These are phyloP conservation scores for Notechis scutatus DNA, from an alignment of 2,113 vertebrate genomes.

Conservation along the genomic window DNA sequence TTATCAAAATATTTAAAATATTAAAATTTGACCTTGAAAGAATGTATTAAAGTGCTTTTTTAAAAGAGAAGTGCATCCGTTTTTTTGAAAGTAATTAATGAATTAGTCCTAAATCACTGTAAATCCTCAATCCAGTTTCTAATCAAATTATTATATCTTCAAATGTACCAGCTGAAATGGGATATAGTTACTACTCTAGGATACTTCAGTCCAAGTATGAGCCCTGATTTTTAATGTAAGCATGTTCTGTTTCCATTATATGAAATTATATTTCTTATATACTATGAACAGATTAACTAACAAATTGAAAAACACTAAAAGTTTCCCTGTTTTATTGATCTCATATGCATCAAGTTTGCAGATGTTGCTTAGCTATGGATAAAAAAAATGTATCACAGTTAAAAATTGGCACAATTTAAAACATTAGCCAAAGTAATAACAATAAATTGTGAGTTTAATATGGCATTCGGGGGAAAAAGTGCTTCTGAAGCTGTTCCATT, in stretches of 20 bases:
- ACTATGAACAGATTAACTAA: conserved; percentile 25
- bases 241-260: neutral
- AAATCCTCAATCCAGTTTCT: neutral
- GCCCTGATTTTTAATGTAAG: neutral
- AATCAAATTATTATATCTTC: neutral
- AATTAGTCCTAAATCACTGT: neutral
- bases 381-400: conserved; percentile 27
- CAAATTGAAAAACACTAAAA: conserved; percentile 22
- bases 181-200: neutral
- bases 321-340: conserved; percentile 43
- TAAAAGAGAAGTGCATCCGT: neutral
- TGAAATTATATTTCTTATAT: neutral
- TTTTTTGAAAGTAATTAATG: neutral
- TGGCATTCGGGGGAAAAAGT: neutral
- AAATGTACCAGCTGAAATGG: neutral
- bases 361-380: conserved; percentile 32
- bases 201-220: neutral
- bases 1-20: neutral
- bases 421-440: conserved; percentile 23
- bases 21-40: neutral
- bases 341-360: conserved; percentile 38
- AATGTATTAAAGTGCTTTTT: neutral
- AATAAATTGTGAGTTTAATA: neutral
- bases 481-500: neutral
- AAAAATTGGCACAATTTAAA: conserved; percentile 34